Evolutionary conservation across 2,888 invertebrate species (phyloP).

Genomic region (Elysia crispata): DNA sequence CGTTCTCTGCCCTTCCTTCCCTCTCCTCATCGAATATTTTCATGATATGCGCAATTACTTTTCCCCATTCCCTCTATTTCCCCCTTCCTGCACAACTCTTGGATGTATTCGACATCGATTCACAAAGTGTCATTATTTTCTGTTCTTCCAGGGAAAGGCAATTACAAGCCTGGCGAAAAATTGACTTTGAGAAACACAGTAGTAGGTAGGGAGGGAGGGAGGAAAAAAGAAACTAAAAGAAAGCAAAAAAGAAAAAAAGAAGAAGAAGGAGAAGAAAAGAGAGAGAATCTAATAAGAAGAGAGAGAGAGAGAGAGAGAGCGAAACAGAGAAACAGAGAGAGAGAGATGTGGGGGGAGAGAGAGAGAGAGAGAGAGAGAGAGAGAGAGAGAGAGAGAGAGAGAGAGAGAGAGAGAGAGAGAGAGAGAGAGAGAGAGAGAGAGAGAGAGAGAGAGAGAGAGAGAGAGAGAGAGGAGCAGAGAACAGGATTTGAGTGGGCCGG

Average conservation of each 20-base stretch:
- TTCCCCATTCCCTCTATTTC: too few relatives aligned
- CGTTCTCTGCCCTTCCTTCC: too few relatives aligned
- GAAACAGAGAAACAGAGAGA: constrained; percentile 42
- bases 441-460: constrained; percentile 5
- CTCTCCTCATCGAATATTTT: too few relatives aligned
- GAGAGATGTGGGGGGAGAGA: constrained; percentile 29
- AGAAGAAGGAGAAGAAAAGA: neutral
- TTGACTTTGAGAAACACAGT: neutral
- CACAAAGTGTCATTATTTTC: neutral
- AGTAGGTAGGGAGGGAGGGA: constrained; percentile 1
- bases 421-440: constrained; percentile 42
- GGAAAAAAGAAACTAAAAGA: constrained; percentile 37
- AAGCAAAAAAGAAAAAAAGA: neutral
- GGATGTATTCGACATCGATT: neutral
- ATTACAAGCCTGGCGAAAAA: too few relatives aligned
- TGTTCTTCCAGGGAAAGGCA: neutral
- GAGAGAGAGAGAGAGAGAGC: neutral
- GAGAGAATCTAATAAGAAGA: too few relatives aligned
- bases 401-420: constrained; percentile 26
- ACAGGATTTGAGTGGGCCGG: too few relatives aligned
- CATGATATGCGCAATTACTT: too few relatives aligned
- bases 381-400: neutral
- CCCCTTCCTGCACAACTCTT: too few relatives aligned
- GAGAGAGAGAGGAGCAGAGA: neutral
- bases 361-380: neutral